Percentiles rank a stretch among this genome's conserved stretches.
Evolutionary conservation across 2,113 vertebrate species (phyloP).

Genomic region (Sminthopsis crassicaudata): DNA sequence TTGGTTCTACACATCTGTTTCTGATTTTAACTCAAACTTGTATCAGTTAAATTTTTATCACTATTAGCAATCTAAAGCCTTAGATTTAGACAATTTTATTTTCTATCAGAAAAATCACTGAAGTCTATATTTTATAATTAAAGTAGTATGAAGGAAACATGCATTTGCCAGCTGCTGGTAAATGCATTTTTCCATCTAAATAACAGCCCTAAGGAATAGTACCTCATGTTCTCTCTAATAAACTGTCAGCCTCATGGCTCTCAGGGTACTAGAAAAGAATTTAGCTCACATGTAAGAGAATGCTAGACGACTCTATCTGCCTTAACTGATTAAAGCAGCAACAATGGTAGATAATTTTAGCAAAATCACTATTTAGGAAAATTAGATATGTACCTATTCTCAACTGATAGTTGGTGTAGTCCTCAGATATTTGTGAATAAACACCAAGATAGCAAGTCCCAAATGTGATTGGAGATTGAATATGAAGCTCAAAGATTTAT

Average conservation of each 20-base stretch:
- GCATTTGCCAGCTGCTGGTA: background rate
- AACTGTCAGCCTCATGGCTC: background rate
- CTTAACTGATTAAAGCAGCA: background rate
- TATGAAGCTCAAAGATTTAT: background rate
- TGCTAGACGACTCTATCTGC: background rate
- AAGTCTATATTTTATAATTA: conserved; percentile 15
- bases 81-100: conserved; percentile 18
- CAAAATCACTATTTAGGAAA: background rate
- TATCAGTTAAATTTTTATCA: conserved; percentile 16
- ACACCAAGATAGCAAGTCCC: background rate
- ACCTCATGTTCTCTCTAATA: background rate
- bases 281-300: background rate
- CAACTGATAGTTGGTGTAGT: background rate
- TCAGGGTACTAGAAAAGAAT: background rate
- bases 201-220: conserved; percentile 2
- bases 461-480: background rate
- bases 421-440: background rate
- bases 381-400: background rate
- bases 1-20: background rate
- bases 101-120: conserved; percentile 13
- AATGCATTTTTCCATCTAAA: conserved; percentile 15
- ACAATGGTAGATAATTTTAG: background rate
- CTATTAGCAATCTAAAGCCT: conserved; percentile 18
- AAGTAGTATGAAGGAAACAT: background rate
- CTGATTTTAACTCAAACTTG: background rate